Percentiles rank a stretch among this genome's conserved stretches.
Conservation (phyloP, 2,113 vertebrate genomes). For the Raja brachyura region DNA sequence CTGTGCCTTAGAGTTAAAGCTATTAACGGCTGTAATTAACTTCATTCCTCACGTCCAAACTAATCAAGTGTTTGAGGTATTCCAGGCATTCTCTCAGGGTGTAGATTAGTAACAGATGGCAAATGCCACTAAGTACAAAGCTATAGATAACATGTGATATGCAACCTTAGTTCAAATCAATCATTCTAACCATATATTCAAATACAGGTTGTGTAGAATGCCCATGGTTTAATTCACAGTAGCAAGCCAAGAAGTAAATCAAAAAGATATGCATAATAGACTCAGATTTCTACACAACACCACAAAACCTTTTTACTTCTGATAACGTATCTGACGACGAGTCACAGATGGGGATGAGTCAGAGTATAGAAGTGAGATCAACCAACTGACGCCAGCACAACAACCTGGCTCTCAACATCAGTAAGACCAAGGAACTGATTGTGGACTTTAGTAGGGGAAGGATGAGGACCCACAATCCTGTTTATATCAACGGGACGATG, state of each 20-base stretch:
- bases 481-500: too few relatives aligned
- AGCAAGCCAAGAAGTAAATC: neutral
- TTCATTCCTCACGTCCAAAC: neutral
- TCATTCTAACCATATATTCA: neutral
- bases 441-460: too few relatives aligned
- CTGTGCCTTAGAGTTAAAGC: neutral
- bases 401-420: too few relatives aligned
- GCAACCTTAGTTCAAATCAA: neutral
- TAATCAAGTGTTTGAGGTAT: neutral
- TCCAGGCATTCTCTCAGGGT: neutral
- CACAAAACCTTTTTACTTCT: neutral
- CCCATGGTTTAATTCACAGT: neutral
- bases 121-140: neutral
- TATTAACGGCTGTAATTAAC: neutral
- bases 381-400: too few relatives aligned
- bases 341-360: too few relatives aligned
- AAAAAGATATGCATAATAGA: neutral
- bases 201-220: neutral
- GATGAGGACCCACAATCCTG: too few relatives aligned
- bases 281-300: too few relatives aligned
- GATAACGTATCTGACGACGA: neutral
- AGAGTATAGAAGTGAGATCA: too few relatives aligned
- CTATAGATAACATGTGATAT: neutral
- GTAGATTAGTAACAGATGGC: neutral
- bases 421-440: too few relatives aligned